Evolutionary conservation across 2,888 invertebrate species (phyloP), one percentile per base, ranked within the genome.

Genomic region (Drosophila kokeensis): DNA sequence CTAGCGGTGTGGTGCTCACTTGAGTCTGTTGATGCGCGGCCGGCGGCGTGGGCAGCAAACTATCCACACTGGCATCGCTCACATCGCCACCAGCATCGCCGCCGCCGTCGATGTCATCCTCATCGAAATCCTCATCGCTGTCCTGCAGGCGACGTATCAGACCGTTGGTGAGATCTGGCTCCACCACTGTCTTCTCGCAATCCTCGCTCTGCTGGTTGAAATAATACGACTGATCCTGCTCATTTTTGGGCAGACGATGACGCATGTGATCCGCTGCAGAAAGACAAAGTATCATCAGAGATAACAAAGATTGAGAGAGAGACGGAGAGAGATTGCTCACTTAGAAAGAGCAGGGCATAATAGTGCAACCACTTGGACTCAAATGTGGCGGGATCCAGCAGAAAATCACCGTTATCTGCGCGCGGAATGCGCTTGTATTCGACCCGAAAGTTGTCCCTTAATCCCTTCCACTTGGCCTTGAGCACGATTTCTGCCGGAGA

Each of bases 281-380:
- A 18, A 65, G 49, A 32, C 34, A 52, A 32, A 52, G 21, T 11
- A 60, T 15, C 4, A 36, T 4, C 8, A 48, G 34, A 60, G 11
- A 30, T 55, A 40, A 7, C 1, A 54, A 7, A 18, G 21, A 48
- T 24, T 24, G n/a, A 55, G 6, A 10, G 7, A 24, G 34, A 15
- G 11, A 38, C 24, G 1, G 18, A 21, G 21, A 55, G 29, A 27
- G 18, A 5, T 8, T 53, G 91, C 92, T 92, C 86, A 93, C 93
- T 92, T 67, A 93, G 73, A 76, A 93, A 93, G 57, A 93, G 76
- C 69, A 93, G 75, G 15, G 93, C 91, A 73, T 92, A 92, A 71
- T 93, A 93, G 72, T 93, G 93, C 62, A 92, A 89, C 93, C 93
- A 93, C 73, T 93, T 93, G 36, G 93, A 93, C 78, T 93, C 93